Evolutionary conservation across 2,113 vertebrate genomes (phyloP).

Genomic region (Podiceps cristatus): DNA sequence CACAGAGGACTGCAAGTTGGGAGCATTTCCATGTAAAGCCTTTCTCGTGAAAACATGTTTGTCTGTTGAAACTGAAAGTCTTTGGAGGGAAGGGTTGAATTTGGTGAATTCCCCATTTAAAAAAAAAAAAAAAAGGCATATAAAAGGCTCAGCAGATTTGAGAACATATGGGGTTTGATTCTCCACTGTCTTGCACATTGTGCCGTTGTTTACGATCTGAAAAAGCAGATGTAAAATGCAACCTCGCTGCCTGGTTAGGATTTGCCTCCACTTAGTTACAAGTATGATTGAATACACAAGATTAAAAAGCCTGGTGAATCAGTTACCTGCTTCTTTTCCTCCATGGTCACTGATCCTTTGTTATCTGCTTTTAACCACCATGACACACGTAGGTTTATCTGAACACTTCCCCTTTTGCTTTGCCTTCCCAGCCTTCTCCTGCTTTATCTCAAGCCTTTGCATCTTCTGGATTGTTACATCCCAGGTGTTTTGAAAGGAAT

Average conservation of each 20-base stretch:
- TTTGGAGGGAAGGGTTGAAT: neutral
- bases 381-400: neutral
- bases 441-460: neutral
- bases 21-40: neutral
- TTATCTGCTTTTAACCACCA: neutral
- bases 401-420: neutral
- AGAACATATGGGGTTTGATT: constrained; percentile 41
- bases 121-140: neutral
- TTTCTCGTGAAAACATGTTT: neutral
- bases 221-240: constrained; percentile 30
- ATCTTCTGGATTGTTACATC: neutral
- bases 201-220: neutral
- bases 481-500: neutral
- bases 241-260: neutral
- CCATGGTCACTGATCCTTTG: neutral
- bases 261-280: neutral
- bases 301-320: neutral
- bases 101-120: neutral
- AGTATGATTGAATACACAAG: neutral
- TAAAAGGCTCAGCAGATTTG: constrained; percentile 28
- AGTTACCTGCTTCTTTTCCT: neutral
- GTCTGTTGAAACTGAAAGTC: neutral
- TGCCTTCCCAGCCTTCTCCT: neutral
- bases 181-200: constrained; percentile 22
- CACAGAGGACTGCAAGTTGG: neutral